Percentiles rank a stretch among this genome's conserved stretches.
phyloP scores from a whole-genome alignment of 92 coral and sea anemone genomes.

The Phenganax stokvisi region DNA sequence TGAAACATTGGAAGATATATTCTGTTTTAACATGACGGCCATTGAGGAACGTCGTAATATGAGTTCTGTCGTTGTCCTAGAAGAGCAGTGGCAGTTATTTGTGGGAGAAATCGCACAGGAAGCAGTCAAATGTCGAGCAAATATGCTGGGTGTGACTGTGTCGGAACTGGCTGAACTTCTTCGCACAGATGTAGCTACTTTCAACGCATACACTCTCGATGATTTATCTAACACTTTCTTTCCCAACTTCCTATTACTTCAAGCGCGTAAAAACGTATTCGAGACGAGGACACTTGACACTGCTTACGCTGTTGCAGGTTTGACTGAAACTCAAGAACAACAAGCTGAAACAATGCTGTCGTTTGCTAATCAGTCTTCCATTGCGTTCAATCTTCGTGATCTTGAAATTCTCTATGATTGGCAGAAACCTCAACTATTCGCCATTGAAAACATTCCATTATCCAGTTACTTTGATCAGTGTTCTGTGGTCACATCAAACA shows the following conservation, averaged over 20 bases:
- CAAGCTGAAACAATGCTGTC: slow-evolving; percentile 24
- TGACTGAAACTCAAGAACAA: background rate
- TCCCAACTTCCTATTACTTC: slow-evolving; percentile 16
- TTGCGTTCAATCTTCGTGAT: slow-evolving; percentile 21
- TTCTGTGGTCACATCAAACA: slow-evolving; percentile 14
- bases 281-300: slow-evolving; percentile 2
- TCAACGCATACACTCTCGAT: slow-evolving; percentile 9
- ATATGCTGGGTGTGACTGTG: slow-evolving; percentile 16
- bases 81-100: slow-evolving; percentile 24
- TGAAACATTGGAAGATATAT: slow-evolving; percentile 34
- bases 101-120: slow-evolving; percentile 16
- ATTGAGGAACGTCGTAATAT: slow-evolving; percentile 19
- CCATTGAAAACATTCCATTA: slow-evolving; percentile 31
- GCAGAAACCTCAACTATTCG: slow-evolving; percentile 37
- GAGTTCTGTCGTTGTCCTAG: slow-evolving; percentile 6
- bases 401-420: slow-evolving; percentile 38
- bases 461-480: slow-evolving; percentile 24
- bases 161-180: slow-evolving; percentile 34
- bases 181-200: slow-evolving; percentile 1
- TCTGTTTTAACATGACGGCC: slow-evolving; percentile 27
- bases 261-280: slow-evolving; percentile 23
- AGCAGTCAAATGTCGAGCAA: slow-evolving; percentile 32
- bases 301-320: background rate
- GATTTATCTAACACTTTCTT: slow-evolving; percentile 35
- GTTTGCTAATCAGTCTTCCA: slow-evolving; percentile 1